Percentiles rank a stretch among this genome's conserved stretches.
phyloP scores from a whole-genome alignment of 2,113 vertebrate genomes.

The Dasyurus viverrinus region DNA sequence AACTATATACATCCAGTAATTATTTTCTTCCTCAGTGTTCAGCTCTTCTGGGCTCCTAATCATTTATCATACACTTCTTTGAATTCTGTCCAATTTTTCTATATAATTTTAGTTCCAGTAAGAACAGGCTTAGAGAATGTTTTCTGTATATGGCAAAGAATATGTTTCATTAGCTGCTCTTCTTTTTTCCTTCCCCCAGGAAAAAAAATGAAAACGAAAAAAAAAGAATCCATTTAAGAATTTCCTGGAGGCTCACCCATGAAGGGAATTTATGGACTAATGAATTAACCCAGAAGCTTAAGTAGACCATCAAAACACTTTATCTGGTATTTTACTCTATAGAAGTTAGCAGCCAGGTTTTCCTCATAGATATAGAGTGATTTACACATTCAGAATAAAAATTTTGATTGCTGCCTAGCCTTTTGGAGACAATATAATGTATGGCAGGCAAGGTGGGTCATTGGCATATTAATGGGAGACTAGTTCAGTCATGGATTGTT shows the following conservation, averaged over 20 bases:
- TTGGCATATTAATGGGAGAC: background rate
- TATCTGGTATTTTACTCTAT: background rate
- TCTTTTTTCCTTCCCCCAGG: background rate
- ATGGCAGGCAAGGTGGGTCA: background rate
- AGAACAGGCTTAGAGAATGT: constrained; percentile 33
- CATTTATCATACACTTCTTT: constrained; percentile 55
- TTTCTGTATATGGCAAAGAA: constrained; percentile 41
- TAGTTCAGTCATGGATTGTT: background rate
- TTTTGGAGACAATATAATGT: background rate
- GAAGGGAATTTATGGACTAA: constrained; percentile 53
- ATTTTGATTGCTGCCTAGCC: background rate
- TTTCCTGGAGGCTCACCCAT: constrained; percentile 32
- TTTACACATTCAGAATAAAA: background rate
- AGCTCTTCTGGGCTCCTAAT: constrained; percentile 43
- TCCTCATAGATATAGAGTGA: background rate
- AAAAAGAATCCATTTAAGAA: constrained; percentile 34
- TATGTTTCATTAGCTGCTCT: constrained; percentile 38
- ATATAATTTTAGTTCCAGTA: constrained; percentile 56
- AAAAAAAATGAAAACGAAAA: constrained; percentile 3
- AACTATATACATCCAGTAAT: background rate
- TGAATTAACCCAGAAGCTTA: constrained; percentile 31
- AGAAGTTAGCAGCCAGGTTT: background rate
- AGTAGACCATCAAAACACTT: constrained; percentile 31
- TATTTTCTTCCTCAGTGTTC: constrained; percentile 8
- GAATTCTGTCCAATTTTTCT: constrained; percentile 60